Conservation (phyloP, 2,888 invertebrate genomes). For the Rotaria sp. region DNA sequence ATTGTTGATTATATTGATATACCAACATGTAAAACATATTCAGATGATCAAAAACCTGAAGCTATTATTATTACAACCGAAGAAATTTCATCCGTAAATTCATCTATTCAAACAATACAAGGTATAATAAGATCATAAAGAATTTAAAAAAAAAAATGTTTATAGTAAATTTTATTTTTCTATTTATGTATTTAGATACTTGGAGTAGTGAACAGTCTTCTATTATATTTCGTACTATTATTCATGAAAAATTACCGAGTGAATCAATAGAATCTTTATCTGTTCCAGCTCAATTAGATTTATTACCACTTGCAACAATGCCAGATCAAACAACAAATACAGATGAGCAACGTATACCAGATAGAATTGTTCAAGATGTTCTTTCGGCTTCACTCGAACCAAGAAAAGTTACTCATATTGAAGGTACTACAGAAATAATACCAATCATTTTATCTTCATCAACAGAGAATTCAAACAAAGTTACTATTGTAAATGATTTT, state of each 20-base stretch:
- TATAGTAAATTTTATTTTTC: too few relatives aligned
- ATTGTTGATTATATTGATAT: neutral
- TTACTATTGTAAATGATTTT: neutral
- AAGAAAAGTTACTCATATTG: neutral
- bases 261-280: neutral
- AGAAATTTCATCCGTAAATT: neutral
- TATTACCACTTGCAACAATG: neutral
- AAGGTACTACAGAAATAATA: neutral
- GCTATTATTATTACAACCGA: neutral
- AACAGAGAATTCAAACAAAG: neutral
- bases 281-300: neutral
- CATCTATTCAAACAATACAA: neutral
- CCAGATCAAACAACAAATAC: neutral
- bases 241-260: neutral
- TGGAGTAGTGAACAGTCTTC: neutral
- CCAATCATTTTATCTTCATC: neutral
- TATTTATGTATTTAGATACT: neutral
- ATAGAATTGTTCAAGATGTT: neutral
- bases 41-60: neutral
- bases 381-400: neutral
- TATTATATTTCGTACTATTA: neutral
- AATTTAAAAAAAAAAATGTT: neutral
- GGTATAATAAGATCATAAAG: neutral
- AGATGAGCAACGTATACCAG: neutral
- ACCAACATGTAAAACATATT: neutral